Base-by-base conservation (phyloP, 2,113 vertebrate genomes). In the Epinephelus moara region DNA sequence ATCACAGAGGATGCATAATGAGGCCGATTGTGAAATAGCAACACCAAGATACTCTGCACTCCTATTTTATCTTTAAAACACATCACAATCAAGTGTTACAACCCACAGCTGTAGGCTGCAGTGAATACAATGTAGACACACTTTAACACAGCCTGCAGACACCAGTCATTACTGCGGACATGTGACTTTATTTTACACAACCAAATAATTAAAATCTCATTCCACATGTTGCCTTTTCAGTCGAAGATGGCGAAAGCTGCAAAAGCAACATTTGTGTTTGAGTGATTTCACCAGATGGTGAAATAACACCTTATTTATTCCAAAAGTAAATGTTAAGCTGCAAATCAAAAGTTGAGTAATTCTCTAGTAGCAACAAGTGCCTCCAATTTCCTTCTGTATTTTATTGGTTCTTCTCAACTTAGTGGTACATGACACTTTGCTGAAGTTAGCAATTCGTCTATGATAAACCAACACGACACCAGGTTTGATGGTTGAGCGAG, bases 101-200 rank as follows among this genome's bases (percentile, higher is more conserved):
- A 18, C 47, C n/a, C 42, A 40, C 55, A 52, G 69, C 56, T 69
- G 17, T 4, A 37, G 60, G 42, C 49, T 14, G 66, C 33, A 60
- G 11, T 59, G 60, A 61, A 68, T 4, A 56, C 80, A 75, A 52
- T 49, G 18, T 50, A 15, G 68, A 74, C 68, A 42, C 62, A 40
- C 75, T n/a, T 25, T n/a, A 11, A 6, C 63, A 63, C 72, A 72
- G 80, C 74, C 73, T 78, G 69, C 50, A 78, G 74, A 75, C 79
- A 77, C 14, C 47, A 50, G 73, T 60, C 74, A 84, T 73, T 52
- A 81, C 66, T 69, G 66, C 69, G 79, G 59, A 49, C 86, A 75
- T 72, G 78, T 71, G 79, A 85, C 76, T 85, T 76, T 49, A 66
- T 71, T 77, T 82, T 60, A 88, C 75, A 74, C 40, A 40, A 55